Conservation (phyloP, 2,888 invertebrate species). For the Spilarctia lutea region DNA sequence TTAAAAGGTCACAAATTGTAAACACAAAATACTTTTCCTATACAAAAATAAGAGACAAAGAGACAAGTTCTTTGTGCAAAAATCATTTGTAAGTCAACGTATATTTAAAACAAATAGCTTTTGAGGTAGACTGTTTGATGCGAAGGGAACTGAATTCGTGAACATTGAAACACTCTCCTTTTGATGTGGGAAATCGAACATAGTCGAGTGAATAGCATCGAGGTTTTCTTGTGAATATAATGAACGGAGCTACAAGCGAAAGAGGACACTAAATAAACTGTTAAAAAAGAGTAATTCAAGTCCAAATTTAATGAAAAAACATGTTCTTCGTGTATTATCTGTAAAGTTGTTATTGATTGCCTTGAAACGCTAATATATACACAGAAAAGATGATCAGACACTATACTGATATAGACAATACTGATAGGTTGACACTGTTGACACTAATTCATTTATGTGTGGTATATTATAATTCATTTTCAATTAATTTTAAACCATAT, state of each 20-base stretch:
- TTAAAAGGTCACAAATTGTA: conserved; percentile 8
- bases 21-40: conserved; percentile 18
- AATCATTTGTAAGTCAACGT: conserved; percentile 39
- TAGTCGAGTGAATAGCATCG: conserved; percentile 23
- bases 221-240: conserved; percentile 23
- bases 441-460: too few species aligned
- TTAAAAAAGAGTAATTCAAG: conserved; percentile 4
- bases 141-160: conserved; percentile 32
- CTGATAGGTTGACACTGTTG: too few species aligned
- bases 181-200: conserved; percentile 43
- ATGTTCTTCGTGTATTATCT: conserved; percentile 1
- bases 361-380: background rate
- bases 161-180: conserved; percentile 35
- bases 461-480: too few species aligned
- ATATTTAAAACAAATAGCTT: conserved; percentile 53
- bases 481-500: too few species aligned
- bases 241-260: conserved; percentile 10
- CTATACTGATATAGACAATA: too few species aligned
- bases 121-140: conserved; percentile 38
- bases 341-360: background rate
- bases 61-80: conserved; percentile 34
- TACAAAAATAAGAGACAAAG: conserved; percentile 17
- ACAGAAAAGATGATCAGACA: too few species aligned
- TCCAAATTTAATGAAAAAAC: background rate
- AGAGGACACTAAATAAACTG: conserved; percentile 16